These are phyloP conservation scores for Nesoenas mayeri DNA, from an alignment of 2,113 vertebrate species.

Conservation along the genomic window DNA sequence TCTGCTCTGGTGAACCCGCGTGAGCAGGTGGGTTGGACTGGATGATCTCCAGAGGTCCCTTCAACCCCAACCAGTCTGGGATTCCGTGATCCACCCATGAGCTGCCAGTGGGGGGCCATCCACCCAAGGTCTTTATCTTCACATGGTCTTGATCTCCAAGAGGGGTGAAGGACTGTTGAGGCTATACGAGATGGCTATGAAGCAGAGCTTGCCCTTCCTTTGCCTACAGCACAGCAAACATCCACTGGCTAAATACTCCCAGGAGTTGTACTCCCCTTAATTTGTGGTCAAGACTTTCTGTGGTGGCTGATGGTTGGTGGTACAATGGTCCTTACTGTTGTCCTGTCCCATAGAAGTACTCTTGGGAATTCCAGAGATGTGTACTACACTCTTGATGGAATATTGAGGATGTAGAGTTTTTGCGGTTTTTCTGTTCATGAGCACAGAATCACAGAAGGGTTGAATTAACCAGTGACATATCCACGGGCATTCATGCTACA, in stretches of 20 bases:
- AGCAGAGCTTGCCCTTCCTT: not conserved
- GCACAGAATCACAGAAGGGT: not conserved
- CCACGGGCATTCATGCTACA: not conserved
- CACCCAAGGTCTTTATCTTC: not conserved
- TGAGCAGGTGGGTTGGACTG: too few species aligned
- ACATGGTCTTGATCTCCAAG: not conserved
- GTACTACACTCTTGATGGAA: not conserved
- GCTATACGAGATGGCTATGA: not conserved
- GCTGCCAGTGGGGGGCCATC: not conserved
- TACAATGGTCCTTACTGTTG: not conserved
- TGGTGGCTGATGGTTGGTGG: not conserved
- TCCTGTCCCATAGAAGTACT: not conserved
- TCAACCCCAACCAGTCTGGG: too few species aligned
- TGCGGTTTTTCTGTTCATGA: not conserved
- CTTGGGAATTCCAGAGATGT: not conserved
- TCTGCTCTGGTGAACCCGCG: too few species aligned
- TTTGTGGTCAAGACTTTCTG: not conserved
- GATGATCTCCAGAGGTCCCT: too few species aligned
- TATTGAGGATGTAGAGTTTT: not conserved
- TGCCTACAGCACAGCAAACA: not conserved
- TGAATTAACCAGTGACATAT: not conserved
- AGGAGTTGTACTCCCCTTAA: not conserved
- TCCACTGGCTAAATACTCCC: not conserved
- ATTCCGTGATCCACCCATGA: not conserved
- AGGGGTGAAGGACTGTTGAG: not conserved